These are phyloP conservation scores for Pseudochaenichthys georgianus DNA, from an alignment of 2,797 vertebrate species.

Conservation along the genomic window DNA sequence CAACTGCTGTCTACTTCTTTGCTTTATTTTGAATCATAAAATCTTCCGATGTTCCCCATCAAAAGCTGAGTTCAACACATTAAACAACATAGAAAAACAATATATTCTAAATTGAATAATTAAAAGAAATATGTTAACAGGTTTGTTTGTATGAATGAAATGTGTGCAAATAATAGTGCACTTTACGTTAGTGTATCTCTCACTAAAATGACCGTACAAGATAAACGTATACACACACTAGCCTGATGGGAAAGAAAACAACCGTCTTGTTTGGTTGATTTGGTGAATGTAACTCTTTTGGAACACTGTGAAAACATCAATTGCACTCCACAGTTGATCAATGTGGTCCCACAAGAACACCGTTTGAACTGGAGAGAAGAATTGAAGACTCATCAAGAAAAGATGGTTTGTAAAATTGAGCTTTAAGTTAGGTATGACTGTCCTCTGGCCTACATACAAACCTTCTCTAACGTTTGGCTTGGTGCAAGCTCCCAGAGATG, in stretches of 20 bases:
- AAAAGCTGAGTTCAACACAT: neutral
- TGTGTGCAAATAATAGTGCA: no score
- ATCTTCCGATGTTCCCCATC: neutral
- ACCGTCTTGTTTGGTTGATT: no score
- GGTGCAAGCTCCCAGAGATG: conserved; percentile 10
- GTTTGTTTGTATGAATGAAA: no score
- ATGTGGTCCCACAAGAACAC: neutral
- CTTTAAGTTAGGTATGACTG: neutral
- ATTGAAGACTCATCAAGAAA: neutral
- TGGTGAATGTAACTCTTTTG: neutral
- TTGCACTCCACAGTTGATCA: neutral
- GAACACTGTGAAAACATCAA: neutral
- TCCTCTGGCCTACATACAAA: conserved; percentile 1
- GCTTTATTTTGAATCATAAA: no score
- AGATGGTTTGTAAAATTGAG: neutral
- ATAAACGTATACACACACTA: no score
- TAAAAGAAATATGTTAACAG: no score
- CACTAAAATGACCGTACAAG: no score
- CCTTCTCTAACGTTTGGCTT: conserved; percentile 31
- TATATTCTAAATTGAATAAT: no score
- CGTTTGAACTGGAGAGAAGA: neutral
- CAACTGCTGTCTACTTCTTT: no score
- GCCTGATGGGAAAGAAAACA: no score
- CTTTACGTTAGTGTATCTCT: no score
- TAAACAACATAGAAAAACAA: no score